A percentile compares a stretch with the other conserved stretches of the same genome.
phyloP scores from a whole-genome alignment of 2,797 vertebrate genomes.

The Coregonus ussuriensis region DNA sequence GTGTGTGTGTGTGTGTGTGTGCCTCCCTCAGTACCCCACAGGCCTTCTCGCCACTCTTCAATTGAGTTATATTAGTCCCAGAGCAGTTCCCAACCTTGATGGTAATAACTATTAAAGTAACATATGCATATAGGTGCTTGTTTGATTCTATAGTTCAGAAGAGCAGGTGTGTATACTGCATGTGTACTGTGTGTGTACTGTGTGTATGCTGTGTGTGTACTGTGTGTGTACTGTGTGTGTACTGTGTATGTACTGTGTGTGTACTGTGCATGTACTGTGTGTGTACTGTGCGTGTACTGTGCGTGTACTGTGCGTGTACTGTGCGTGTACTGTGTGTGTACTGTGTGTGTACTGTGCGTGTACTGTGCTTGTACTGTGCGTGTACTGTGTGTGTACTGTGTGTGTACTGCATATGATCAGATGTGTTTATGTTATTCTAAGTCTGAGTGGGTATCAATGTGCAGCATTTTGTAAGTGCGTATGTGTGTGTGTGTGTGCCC shows the following conservation, averaged over 20 bases:
- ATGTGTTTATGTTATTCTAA: slow-evolving; percentile 18
- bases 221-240: background rate
- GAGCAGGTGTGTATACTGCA: background rate
- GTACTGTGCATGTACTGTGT: too few relatives aligned
- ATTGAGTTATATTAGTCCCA: background rate
- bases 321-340: too few relatives aligned
- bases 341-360: too few relatives aligned
- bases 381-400: too few relatives aligned
- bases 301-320: too few relatives aligned
- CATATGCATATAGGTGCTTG: background rate
- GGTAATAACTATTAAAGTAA: background rate
- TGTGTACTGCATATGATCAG: background rate
- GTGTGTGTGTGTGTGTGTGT: background rate
- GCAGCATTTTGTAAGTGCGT: background rate
- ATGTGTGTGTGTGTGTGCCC: slow-evolving; percentile 35
- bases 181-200: slow-evolving; percentile 4
- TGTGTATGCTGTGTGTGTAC: background rate
- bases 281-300: too few relatives aligned
- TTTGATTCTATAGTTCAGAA: background rate
- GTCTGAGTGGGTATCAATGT: slow-evolving; percentile 14
- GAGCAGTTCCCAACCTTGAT: slow-evolving; percentile 13
- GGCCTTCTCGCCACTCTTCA: slow-evolving; percentile 8
- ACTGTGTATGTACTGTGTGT: too few relatives aligned
- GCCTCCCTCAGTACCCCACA: slow-evolving; percentile 14
- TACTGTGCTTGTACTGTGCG: too few relatives aligned